These are phyloP conservation scores for Cataglyphis rosenhaueri DNA, from an alignment of 2,888 invertebrate genomes.

Conservation along the genomic window DNA sequence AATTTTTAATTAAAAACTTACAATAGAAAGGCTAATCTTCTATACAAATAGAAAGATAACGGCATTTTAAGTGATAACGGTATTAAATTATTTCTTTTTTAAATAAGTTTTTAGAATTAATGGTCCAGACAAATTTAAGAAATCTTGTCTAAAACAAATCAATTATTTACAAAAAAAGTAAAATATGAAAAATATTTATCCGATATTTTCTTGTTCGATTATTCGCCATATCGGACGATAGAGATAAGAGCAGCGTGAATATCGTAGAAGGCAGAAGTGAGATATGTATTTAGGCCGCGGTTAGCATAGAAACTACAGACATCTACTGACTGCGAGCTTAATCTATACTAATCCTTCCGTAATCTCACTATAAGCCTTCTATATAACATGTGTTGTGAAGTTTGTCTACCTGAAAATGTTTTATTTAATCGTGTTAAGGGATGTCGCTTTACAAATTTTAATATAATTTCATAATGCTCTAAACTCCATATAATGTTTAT, in stretches of 20 bases:
- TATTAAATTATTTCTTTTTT: background rate
- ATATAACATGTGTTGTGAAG: constrained; percentile 59
- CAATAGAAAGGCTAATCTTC: background rate
- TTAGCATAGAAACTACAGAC: constrained; percentile 82
- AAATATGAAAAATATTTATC: constrained; percentile 19
- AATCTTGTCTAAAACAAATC: background rate
- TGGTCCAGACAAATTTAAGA: constrained; percentile 3
- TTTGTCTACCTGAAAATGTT: constrained; percentile 67
- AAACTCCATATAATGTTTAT: background rate
- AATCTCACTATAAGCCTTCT: constrained; percentile 72
- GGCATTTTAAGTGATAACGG: background rate
- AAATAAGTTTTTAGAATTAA: background rate
- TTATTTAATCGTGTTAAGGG: constrained; percentile 59
- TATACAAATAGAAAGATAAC: background rate
- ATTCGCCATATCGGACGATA: constrained; percentile 33
- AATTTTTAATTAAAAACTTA: constrained; percentile 11
- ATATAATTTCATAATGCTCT: background rate
- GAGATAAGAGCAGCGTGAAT: constrained; percentile 18
- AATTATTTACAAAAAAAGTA: background rate
- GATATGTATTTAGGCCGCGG: constrained; percentile 80
- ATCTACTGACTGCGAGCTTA: constrained; percentile 78
- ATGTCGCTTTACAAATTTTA: constrained; percentile 41
- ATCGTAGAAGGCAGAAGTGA: constrained; percentile 67
- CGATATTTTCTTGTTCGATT: constrained; percentile 48
- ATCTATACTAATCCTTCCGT: constrained; percentile 82